Conservation (phyloP, 2,113 vertebrate genomes). For the Psettodes erumei region DNA sequence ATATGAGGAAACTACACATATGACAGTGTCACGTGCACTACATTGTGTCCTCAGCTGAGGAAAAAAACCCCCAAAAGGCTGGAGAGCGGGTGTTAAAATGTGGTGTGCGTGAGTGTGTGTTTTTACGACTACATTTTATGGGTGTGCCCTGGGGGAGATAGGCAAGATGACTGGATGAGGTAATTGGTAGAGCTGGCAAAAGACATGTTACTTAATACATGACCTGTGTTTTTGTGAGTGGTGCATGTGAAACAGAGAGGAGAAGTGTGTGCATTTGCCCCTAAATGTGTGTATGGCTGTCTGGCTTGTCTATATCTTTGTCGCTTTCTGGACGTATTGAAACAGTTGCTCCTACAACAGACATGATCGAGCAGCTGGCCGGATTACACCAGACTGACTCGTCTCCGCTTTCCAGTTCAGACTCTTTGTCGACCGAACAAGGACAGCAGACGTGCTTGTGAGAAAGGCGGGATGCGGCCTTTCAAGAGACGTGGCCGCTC, state of each 20-base stretch:
- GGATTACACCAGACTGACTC: constrained; percentile 3
- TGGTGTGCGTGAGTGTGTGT: background rate
- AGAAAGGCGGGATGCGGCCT: constrained; percentile 38
- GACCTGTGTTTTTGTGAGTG: constrained; percentile 23
- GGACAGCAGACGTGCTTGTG: constrained; percentile 42
- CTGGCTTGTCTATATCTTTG: background rate
- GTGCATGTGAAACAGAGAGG: background rate
- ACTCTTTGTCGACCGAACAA: background rate
- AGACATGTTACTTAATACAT: constrained; percentile 39
- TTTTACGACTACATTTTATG: constrained; percentile 60
- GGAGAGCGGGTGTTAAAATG: constrained; percentile 38
- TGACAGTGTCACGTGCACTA: constrained; percentile 39
- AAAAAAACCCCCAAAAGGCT: too few species aligned
- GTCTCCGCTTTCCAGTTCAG: background rate
- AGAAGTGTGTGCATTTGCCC: background rate
- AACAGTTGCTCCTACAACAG: background rate
- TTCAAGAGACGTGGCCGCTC: constrained; percentile 19
- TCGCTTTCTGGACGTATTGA: background rate
- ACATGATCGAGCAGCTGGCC: background rate
- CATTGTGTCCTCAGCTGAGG: constrained; percentile 39
- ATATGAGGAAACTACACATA: constrained; percentile 58
- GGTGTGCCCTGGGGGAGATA: constrained; percentile 35
- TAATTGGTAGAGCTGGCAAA: constrained; percentile 51
- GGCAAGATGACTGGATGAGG: constrained; percentile 52
- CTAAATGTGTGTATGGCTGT: background rate